Evolutionary conservation across 2,888 invertebrate species (phyloP), one percentile per base, ranked within the genome.

Genomic region (Ptycholaimellus sp.): DNA sequence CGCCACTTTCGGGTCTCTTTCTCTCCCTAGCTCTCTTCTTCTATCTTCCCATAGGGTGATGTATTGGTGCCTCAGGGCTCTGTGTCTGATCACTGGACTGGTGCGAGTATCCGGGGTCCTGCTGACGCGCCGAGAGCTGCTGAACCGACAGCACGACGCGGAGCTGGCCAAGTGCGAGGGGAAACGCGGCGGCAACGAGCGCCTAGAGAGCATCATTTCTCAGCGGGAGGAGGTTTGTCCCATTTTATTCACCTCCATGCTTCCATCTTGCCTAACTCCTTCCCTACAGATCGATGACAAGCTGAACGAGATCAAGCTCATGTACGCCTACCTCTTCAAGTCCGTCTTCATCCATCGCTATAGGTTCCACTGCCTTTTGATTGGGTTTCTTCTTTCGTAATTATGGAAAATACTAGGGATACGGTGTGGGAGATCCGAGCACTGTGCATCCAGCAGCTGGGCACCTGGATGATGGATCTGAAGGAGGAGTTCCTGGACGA

Each of bases 381-480:
- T 27, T 27, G 27, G 9, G 9, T 27, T 27, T 27, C 11, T 27
- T 27, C n/a, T n/a, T 17, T 11, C 9, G 32, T 14, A 11, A 31
- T 11, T 31, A 31, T 27, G 27, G 11, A 9, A 31, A 13, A 11
- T 11, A 14, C 18, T 31, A 64, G 65, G 50, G 96, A 96, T 59
- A 83, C 83, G 0, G 65, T 90, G 41, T 82, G 90, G 0, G 93
- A 96, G 60, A 93, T 96, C 44, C 67, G 96, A 42, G 76, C 83
- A 0, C 90, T 96, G 54, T 93, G 93, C 49, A 93, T 99, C 81
- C 76, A 80, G 2, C 96, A 99, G 67, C 85, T 99, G 50, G 96
- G 96, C 13, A 76, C 83, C 31, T 99, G 96, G 96, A 96, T 99
- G 90, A 82, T 83, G 58, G 83, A 83, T 57, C 93, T 93, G 59